These are phyloP conservation scores for Triops cancriformis DNA, from an alignment of 1,140 invertebrate genomes.

Conservation along the genomic window DNA sequence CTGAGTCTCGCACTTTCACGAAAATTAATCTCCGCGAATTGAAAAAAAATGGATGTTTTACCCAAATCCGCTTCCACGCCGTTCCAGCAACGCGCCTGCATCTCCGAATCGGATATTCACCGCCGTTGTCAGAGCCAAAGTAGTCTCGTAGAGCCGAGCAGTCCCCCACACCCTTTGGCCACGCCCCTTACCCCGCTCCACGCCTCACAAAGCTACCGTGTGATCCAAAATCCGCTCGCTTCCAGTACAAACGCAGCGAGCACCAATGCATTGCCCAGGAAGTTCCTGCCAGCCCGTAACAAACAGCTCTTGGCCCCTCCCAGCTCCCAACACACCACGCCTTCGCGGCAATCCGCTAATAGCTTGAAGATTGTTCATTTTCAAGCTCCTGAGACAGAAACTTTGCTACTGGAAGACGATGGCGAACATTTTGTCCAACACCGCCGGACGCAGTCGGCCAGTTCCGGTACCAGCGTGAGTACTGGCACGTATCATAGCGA, in stretches of 20 bases:
- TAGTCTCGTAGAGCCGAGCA: not conserved
- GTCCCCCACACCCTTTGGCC: not conserved
- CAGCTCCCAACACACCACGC: not conserved
- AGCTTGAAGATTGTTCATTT: constrained; percentile 1
- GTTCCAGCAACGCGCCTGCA: not conserved
- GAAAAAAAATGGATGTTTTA: not conserved
- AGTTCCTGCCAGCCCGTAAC: not conserved
- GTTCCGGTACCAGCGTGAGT: not conserved
- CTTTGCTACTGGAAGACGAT: not conserved
- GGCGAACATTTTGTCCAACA: not conserved
- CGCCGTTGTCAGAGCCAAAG: not conserved
- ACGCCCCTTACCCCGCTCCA: constrained; percentile 2
- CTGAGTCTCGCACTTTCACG: not conserved
- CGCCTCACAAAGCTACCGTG: not conserved
- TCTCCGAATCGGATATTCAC: not conserved
- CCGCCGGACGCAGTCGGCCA: not conserved
- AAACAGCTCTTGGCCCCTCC: not conserved
- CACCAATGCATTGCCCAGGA: not conserved
- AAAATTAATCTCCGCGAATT: not conserved
- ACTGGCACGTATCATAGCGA: not conserved
- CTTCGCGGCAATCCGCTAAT: not conserved
- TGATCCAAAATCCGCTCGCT: not conserved
- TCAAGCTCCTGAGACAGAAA: not conserved
- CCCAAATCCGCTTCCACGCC: not conserved
- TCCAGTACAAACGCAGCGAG: not conserved